Evolutionary conservation across 1,140 invertebrate genomes (phyloP).

Genomic region (Neoseiulus cucumeris): DNA sequence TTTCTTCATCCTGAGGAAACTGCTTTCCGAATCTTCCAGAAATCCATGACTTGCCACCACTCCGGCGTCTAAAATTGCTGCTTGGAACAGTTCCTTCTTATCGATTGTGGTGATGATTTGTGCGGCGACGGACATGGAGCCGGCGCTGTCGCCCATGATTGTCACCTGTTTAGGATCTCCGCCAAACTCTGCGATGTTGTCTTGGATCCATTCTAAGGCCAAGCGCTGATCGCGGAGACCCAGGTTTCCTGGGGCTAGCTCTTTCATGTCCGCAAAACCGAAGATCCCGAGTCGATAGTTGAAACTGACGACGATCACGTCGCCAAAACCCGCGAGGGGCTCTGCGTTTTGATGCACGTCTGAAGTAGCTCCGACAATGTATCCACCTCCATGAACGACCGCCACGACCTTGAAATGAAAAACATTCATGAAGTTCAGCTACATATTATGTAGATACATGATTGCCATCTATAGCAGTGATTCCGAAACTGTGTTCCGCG

Average conservation of each 20-base stretch:
- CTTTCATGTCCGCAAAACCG: constrained; percentile 31
- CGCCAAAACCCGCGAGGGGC: constrained; percentile 60
- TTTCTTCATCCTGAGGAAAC: not conserved
- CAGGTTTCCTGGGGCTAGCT: constrained; percentile 28
- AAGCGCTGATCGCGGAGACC: constrained; percentile 29
- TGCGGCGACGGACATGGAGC: not conserved
- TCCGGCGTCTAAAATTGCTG: not conserved
- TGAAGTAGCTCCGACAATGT: not conserved
- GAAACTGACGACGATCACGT: constrained; percentile 78
- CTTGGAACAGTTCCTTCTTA: not conserved
- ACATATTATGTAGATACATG: not conserved
- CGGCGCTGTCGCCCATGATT: constrained; percentile 22
- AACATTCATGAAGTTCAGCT: no score
- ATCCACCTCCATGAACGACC: not conserved
- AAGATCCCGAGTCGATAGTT: constrained; percentile 90
- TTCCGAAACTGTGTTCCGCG: no score
- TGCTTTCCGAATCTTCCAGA: not conserved
- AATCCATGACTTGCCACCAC: not conserved
- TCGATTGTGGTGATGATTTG: not conserved
- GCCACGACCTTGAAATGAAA: not conserved
- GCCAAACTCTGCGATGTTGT: constrained; percentile 28
- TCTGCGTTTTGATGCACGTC: not conserved
- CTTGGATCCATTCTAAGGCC: constrained; percentile 28
- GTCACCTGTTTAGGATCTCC: constrained; percentile 30
- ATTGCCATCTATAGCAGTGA: no score